A percentile compares a stretch with the other conserved stretches of the same genome.
Evolutionary conservation across 2,113 vertebrate species (phyloP).

Genomic region (Pterophyllum scalare): DNA sequence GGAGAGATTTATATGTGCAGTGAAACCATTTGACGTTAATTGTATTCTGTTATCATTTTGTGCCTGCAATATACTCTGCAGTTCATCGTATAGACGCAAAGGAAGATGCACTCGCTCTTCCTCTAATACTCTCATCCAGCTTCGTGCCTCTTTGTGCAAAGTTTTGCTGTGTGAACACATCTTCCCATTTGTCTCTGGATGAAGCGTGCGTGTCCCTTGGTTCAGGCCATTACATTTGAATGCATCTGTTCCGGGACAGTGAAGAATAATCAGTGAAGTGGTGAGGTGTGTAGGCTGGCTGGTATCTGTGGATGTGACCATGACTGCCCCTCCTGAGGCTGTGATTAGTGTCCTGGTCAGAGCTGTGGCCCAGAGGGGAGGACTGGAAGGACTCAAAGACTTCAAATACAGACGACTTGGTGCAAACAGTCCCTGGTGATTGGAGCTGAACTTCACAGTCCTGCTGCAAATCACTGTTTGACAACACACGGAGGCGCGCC

Average conservation of each 20-base stretch:
- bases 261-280: constrained; percentile 40
- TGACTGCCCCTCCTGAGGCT: not conserved
- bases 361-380: not conserved
- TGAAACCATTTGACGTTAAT: constrained; percentile 71
- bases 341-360: constrained; percentile 51
- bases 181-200: constrained; percentile 43
- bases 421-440: constrained; percentile 30
- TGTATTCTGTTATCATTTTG: constrained; percentile 70
- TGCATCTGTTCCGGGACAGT: constrained; percentile 38
- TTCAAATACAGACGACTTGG: constrained; percentile 41
- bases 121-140: constrained; percentile 46
- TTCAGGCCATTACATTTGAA: constrained; percentile 34
- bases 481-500: not conserved
- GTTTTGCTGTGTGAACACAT: constrained; percentile 44
- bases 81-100: constrained; percentile 47
- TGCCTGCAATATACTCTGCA: constrained; percentile 66
- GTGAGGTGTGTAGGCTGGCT: constrained; percentile 27
- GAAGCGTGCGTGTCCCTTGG: not conserved
- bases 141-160: constrained; percentile 72
- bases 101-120: constrained; percentile 23
- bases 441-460: constrained; percentile 25
- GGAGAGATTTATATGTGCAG: constrained; percentile 64
- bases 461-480: constrained; percentile 12
- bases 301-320: not conserved
- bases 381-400: constrained; percentile 41